Conservation (phyloP, 2,888 invertebrate genomes). For the Hedya salicella region DNA sequence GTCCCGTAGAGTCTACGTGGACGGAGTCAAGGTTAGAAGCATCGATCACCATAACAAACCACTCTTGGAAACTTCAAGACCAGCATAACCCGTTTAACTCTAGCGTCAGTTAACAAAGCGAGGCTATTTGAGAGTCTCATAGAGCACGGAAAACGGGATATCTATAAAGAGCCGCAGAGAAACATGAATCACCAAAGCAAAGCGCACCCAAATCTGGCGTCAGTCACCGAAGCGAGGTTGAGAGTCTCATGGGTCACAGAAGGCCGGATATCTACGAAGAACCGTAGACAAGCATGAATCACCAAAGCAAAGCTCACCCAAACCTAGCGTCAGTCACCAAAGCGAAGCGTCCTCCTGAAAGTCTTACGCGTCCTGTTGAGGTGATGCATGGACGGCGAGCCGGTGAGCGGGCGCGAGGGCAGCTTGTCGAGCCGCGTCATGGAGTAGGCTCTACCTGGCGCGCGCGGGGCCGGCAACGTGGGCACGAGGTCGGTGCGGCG, state of each 20-base stretch:
- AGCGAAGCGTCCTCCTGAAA: constrained; percentile 28
- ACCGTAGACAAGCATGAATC: too few species aligned
- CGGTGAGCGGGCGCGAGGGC: constrained; percentile 57
- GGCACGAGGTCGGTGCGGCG: constrained; percentile 96
- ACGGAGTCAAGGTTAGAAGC: neutral
- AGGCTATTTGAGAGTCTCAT: too few species aligned
- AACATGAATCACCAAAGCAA: constrained; percentile 6
- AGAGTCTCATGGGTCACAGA: too few species aligned
- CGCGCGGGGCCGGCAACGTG: constrained; percentile 89
- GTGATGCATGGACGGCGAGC: constrained; percentile 71
- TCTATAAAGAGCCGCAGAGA: too few species aligned
- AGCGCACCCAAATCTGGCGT: constrained; percentile 17
- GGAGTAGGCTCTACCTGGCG: constrained; percentile 92
- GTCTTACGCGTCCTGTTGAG: constrained; percentile 75
- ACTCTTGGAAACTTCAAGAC: neutral
- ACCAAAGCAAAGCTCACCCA: constrained; percentile 22
- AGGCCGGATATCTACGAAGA: too few species aligned
- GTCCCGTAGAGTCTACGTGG: too few species aligned
- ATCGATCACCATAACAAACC: constrained; percentile 14
- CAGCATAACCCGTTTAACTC: constrained; percentile 4
- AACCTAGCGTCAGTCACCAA: constrained; percentile 10
- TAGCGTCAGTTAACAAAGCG: constrained; percentile 1
- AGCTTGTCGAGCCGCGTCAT: constrained; percentile 94
- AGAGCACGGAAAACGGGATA: too few species aligned
- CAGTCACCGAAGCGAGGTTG: neutral